phyloP scores from a whole-genome alignment of 2,113 vertebrate genomes.

The Vulpes lagopus region DNA sequence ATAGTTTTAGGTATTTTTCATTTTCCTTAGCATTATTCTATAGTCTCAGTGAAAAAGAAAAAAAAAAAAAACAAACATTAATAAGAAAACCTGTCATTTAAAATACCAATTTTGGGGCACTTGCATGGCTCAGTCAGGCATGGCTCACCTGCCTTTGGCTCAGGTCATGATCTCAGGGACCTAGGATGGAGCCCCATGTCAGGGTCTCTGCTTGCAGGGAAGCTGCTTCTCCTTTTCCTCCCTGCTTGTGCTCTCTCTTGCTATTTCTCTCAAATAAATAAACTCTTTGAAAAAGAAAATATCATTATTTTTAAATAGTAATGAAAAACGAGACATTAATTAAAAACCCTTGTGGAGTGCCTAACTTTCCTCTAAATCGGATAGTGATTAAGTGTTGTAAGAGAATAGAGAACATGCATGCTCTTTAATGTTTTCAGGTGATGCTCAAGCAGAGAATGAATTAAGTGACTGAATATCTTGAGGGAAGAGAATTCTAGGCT shows the following conservation, averaged over 20 bases:
- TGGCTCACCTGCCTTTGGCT: too few relatives aligned
- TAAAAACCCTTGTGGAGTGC: background rate
- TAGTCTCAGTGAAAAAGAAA: background rate
- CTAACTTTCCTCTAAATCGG: background rate
- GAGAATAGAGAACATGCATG: background rate
- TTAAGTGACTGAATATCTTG: background rate
- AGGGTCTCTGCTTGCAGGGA: too few relatives aligned
- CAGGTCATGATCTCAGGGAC: too few relatives aligned
- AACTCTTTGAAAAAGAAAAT: too few relatives aligned
- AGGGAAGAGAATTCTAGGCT: background rate
- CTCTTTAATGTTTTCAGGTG: background rate
- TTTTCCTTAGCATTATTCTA: conserved; percentile 11
- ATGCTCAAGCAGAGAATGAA: background rate
- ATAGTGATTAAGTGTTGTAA: background rate
- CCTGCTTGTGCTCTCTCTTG: too few relatives aligned
- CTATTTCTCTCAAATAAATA: too few relatives aligned
- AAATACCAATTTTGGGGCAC: background rate
- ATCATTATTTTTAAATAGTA: conserved; percentile 1
- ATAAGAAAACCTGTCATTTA: background rate
- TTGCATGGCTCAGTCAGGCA: too few relatives aligned
- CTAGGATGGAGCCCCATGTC: too few relatives aligned
- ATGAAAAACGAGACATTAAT: background rate
- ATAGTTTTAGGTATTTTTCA: background rate
- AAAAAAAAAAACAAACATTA: background rate
- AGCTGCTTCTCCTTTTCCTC: too few relatives aligned